These are phyloP conservation scores for Tupaia chinensis DNA, from an alignment of 2,113 vertebrate species.

Conservation along the genomic window DNA sequence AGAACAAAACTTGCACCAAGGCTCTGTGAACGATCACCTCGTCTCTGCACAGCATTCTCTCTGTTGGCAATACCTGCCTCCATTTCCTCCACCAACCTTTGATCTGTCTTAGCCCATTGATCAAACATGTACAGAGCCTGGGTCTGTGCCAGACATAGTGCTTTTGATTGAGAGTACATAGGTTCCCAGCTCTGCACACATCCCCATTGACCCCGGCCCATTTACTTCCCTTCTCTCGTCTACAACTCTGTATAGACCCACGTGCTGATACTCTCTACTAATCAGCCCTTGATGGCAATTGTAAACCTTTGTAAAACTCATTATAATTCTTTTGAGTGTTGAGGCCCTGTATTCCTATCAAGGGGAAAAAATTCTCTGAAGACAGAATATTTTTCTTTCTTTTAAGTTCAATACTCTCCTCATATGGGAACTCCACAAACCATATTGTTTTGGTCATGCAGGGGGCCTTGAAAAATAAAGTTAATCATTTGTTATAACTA, in stretches of 20 bases:
- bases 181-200: accelerated
- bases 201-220: neutral
- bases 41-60: neutral
- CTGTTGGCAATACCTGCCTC: neutral
- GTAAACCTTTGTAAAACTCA: constrained; percentile 45
- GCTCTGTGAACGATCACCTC: neutral
- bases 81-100: neutral
- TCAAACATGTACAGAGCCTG: neutral
- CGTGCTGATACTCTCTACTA: neutral
- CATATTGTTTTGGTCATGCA: constrained; percentile 55
- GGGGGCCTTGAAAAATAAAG: constrained; percentile 57
- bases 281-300: neutral
- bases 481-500: constrained; percentile 58
- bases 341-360: neutral
- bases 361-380: constrained; percentile 55
- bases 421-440: constrained; percentile 18
- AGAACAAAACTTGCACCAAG: neutral
- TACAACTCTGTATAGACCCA: neutral
- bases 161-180: neutral
- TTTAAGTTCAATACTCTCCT: constrained; percentile 10
- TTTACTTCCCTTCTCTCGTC: neutral
- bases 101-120: neutral
- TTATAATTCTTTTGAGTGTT: constrained; percentile 16
- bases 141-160: neutral
- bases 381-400: neutral